Conservation (phyloP, 1,140 invertebrate species). For the Drosophila tristis region DNA sequence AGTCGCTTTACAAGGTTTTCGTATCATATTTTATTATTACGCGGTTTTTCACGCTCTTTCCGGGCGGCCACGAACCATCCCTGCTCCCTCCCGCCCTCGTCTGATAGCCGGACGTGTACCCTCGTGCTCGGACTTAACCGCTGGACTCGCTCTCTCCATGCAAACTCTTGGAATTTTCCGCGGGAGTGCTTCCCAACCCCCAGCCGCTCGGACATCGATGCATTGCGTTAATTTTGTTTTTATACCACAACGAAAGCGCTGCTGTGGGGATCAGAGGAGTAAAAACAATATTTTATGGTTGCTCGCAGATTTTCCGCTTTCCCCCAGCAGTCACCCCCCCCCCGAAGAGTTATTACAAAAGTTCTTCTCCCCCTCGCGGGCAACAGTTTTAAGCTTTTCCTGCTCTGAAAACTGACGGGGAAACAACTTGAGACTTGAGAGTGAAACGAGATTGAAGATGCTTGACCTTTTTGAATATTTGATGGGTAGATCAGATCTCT, state of each 20-base stretch:
- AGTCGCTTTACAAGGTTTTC: slow-evolving; percentile 69
- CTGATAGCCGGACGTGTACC: too few species aligned
- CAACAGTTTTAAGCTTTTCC: slow-evolving; percentile 29
- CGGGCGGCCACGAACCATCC: background rate
- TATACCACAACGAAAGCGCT: slow-evolving; percentile 29
- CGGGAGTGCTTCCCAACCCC: background rate
- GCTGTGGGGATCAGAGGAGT: slow-evolving; percentile 10
- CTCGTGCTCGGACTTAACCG: too few species aligned
- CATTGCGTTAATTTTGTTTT: slow-evolving; percentile 70
- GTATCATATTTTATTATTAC: slow-evolving; percentile 71
- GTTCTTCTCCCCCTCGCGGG: slow-evolving; percentile 32
- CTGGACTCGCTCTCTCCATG: background rate
- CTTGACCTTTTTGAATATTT: slow-evolving; percentile 55
- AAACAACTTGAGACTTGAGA: slow-evolving; percentile 7
- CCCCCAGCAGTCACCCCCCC: background rate
- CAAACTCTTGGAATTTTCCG: too few species aligned
- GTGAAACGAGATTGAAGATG: slow-evolving; percentile 6
- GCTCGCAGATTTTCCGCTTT: slow-evolving; percentile 48
- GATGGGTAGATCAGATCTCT: slow-evolving; percentile 20
- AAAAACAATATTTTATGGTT: slow-evolving; percentile 57
- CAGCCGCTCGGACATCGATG: slow-evolving; percentile 45
- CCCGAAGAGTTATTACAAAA: slow-evolving; percentile 60
- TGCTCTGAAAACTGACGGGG: slow-evolving; percentile 23
- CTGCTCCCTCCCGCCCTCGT: too few species aligned
- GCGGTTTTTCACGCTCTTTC: slow-evolving; percentile 63